Percentiles rank a stretch among this genome's conserved stretches.
Conservation (phyloP, 2,113 vertebrate species). For the Malurus cyaneus region DNA sequence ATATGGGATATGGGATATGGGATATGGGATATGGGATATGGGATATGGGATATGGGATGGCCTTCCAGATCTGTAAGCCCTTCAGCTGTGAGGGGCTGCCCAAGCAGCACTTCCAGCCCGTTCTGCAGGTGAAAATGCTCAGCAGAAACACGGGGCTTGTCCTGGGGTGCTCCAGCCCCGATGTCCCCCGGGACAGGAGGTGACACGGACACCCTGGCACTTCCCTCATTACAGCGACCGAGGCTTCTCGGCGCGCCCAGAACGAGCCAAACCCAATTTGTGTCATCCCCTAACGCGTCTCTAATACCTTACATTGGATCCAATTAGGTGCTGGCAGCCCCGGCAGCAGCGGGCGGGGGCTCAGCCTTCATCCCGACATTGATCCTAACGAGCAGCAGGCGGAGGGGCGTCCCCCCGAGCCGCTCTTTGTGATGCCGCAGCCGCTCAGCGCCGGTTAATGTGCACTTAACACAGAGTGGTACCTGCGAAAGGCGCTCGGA, state of each 20-base stretch:
- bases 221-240: neutral
- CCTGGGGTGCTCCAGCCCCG: neutral
- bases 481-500: slow-evolving; percentile 35
- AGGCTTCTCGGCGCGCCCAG: neutral
- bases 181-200: neutral
- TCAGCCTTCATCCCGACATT: neutral
- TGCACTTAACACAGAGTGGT: slow-evolving; percentile 42
- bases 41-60: neutral
- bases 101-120: neutral
- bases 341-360: neutral
- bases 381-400: slow-evolving; percentile 13
- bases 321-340: slow-evolving; percentile 50
- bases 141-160: fast-evolving
- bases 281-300: slow-evolving; percentile 39
- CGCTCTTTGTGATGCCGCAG: neutral
- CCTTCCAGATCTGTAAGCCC: neutral
- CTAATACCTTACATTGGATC: slow-evolving; percentile 29
- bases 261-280: slow-evolving; percentile 33
- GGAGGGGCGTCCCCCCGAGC: neutral
- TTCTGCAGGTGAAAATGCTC: neutral
- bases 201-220: neutral
- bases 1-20: neutral
- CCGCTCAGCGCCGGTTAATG: slow-evolving; percentile 22
- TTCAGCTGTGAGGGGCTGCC: neutral
- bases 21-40: neutral